These are phyloP conservation scores for Hestina assimilis DNA, from an alignment of 1,140 invertebrate genomes.

Conservation along the genomic window DNA sequence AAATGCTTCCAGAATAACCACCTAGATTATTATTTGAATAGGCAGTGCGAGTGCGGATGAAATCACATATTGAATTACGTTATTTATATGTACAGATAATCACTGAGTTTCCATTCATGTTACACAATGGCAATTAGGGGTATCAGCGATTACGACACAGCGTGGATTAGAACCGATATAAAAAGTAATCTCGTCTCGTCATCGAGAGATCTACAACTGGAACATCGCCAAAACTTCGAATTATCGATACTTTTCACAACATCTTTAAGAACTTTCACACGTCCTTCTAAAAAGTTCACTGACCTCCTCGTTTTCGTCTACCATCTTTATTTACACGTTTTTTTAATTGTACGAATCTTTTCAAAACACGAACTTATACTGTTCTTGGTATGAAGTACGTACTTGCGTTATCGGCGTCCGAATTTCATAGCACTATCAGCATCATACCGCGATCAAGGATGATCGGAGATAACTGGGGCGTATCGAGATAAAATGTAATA, in stretches of 20 bases:
- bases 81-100: no score
- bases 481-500: constrained; percentile 33
- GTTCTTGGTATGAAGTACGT: no score
- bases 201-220: constrained; percentile 27
- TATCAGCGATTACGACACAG: constrained; percentile 17
- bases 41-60: no score
- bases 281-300: constrained; percentile 32
- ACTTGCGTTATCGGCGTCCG: constrained; percentile 4
- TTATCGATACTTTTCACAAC: constrained; percentile 22
- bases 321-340: constrained; percentile 22
- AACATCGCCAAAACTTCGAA: constrained; percentile 24
- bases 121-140: constrained; percentile 28
- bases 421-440: constrained; percentile 28
- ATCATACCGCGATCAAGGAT: constrained; percentile 43
- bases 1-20: no score
- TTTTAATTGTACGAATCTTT: background rate
- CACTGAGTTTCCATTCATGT: constrained; percentile 11
- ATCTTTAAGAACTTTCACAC: constrained; percentile 12
- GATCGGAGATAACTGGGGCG: constrained; percentile 39
- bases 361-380: no score
- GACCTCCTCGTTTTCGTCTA: constrained; percentile 42
- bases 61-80: no score
- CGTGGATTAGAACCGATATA: constrained; percentile 8
- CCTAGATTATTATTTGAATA: no score
- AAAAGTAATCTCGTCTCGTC: constrained; percentile 26